A percentile compares a stretch with the other conserved stretches of the same genome.
Evolutionary conservation across 2,888 invertebrate species (phyloP).

Genomic region (Sminthurinus aureus): DNA sequence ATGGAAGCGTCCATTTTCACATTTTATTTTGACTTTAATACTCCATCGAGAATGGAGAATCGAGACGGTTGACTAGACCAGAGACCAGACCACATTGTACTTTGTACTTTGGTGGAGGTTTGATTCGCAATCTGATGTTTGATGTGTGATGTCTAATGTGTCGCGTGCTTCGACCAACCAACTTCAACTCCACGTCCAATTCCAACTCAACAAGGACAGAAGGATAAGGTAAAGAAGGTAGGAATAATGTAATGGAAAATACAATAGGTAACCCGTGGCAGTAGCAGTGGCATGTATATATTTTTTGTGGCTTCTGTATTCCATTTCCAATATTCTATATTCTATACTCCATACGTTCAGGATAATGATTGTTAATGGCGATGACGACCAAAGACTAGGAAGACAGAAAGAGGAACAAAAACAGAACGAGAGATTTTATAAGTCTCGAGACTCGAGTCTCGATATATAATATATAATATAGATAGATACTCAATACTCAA

Average conservation of each 20-base stretch:
- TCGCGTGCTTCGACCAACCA: conserved; percentile 22
- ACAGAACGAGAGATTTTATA: neutral
- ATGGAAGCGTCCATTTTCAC: neutral
- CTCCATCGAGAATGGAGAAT: neutral
- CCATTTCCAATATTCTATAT: no score
- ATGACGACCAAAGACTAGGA: neutral
- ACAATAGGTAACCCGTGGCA: neutral
- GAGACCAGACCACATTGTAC: neutral
- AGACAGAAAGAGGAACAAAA: neutral
- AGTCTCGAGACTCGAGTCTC: neutral
- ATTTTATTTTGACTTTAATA: neutral
- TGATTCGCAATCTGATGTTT: conserved; percentile 26
- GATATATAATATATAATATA: no score
- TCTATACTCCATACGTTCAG: neutral
- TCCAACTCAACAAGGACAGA: neutral
- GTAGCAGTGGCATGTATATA: no score
- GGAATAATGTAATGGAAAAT: neutral
- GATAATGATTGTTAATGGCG: neutral
- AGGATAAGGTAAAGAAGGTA: neutral
- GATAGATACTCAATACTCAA: no score
- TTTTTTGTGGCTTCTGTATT: conserved; percentile 11
- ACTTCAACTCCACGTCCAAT: no score
- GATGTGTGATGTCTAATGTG: conserved; percentile 18
- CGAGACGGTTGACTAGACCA: neutral
- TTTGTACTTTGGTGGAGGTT: neutral